Evolutionary conservation across 2,888 invertebrate species (phyloP), one percentile per base, ranked within the genome.

Genomic region (Liopterus haemorrhoidalis): DNA sequence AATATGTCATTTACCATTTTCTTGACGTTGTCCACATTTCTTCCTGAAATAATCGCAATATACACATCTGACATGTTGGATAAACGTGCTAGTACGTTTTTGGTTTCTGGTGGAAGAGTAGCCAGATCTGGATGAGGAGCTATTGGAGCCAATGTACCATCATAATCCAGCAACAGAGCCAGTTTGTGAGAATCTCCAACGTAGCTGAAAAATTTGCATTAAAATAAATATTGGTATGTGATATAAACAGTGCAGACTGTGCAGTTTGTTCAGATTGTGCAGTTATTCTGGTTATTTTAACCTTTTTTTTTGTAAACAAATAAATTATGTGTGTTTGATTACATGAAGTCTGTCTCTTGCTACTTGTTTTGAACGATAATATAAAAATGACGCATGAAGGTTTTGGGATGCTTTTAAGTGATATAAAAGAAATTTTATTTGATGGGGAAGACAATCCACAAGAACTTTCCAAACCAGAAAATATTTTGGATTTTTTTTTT

Each of bases 41-140:
- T 73, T 2, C 90, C 91, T 0, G 90, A 90, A 36, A 91, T 80
- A 55, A 91, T 82, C 16, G 90, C 86, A 53, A 91, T 87, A 64
- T 88, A 87, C 5, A 89, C 86, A 58, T 91, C 90, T 0, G 89
- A 78, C 70, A 87, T 80, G 63, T 90, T 88, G 12, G 88, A 82
- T 4, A 91, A 71, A 57, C 89, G 74, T 62, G 85, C 86, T 20
- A 91, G 71, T 6, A 88, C 83, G 64, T 87, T 81, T 62, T 85
- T 89, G 5, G 90, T 88, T 69, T 91, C 90, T 6, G 82, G 70
- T 0, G 91, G 88, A 25, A 91, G 72, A 1, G 82, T 82, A n/a
- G 91, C 91, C 51, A 91, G 70, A 69, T 91, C 89, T 0, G 91
- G 91, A 70, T 90, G 90, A 0, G 89, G 88, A 0, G 90, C 90